phyloP scores from a whole-genome alignment of 1,140 invertebrate species.

The Acyrthosiphon pisum region DNA sequence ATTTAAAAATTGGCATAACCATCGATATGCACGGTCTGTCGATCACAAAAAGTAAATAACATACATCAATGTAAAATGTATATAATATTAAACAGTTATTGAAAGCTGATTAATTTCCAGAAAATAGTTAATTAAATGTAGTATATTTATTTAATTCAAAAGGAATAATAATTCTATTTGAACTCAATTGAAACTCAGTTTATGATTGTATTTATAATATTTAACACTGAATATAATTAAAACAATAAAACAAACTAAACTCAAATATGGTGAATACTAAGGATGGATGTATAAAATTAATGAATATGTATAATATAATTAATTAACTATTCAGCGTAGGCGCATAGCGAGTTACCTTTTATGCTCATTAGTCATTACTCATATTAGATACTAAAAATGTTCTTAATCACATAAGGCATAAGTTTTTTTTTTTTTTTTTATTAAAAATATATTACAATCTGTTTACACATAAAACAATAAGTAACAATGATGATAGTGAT shows the following conservation, averaged over 20 bases:
- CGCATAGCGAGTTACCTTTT: no score
- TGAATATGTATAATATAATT: no score
- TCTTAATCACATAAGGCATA: no score
- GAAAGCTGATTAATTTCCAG: not conserved
- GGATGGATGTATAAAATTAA: not conserved
- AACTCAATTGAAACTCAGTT: not conserved
- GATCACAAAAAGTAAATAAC: not conserved
- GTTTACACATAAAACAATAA: no score
- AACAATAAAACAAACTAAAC: not conserved
- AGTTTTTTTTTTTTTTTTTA: no score
- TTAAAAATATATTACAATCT: no score
- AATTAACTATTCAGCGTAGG: no score
- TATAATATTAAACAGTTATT: not conserved
- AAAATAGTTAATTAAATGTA: not conserved
- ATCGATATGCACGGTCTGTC: not conserved
- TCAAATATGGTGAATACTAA: not conserved
- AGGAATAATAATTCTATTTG: not conserved
- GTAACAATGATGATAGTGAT: no score
- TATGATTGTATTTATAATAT: not conserved
- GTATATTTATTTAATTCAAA: not conserved
- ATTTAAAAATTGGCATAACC: not conserved
- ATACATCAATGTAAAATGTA: not conserved
- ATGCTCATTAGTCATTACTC: no score
- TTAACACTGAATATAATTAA: not conserved
- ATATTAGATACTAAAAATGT: no score